Evolutionary conservation across 53 echinoderm and acorn worm genomes (phyloP), one percentile per base, ranked within the genome.

Genomic region (Patiria pectinifera): DNA sequence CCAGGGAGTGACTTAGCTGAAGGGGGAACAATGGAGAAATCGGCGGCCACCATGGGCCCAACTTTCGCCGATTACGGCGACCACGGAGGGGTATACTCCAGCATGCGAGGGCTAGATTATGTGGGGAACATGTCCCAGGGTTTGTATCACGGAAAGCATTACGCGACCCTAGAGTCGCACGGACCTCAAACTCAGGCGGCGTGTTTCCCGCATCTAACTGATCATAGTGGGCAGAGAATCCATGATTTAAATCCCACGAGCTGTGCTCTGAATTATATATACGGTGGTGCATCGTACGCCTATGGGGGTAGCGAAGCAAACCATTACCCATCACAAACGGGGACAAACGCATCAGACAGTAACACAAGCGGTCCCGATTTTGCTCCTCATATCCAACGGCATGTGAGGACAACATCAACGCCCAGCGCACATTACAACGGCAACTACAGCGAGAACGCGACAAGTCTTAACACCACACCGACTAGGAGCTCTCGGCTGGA

Each of bases 11-110:
- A 75, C 82, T 92, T 74, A 77, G 82, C 43, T 74, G 83, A 72
- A 24, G 26, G 45, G 48, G 61, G n/a, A 66, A 91, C 12, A 61
- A 95, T 95, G 95, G 95, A 95, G 91, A 95, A 95, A 93, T 93
- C 95, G 82, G 86, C 93, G 77, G 82, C 95, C 77, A 91, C 95
- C 61, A 91, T 91, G 82, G 92, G 95, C 45, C 70, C 95, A 46
- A 93, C 95, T 91, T 95, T 93, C 90, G 93, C 95, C 62, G 97
- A 97, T 71, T 97, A 95, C 91, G 70, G 93, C 71, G 94, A 95
- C 77, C 96, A 92, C 77, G 90, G 91, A 66, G 93, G 91, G 44
- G 91, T 97, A 88, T 97, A 94, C 79, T 93, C 97, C 47, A 92
- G 91, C 44, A 93, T 95, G 93, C 85, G 95, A 70, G 95, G 97